Evolutionary conservation across 2,113 vertebrate species (phyloP).

Genomic region (Camelus dromedarius): DNA sequence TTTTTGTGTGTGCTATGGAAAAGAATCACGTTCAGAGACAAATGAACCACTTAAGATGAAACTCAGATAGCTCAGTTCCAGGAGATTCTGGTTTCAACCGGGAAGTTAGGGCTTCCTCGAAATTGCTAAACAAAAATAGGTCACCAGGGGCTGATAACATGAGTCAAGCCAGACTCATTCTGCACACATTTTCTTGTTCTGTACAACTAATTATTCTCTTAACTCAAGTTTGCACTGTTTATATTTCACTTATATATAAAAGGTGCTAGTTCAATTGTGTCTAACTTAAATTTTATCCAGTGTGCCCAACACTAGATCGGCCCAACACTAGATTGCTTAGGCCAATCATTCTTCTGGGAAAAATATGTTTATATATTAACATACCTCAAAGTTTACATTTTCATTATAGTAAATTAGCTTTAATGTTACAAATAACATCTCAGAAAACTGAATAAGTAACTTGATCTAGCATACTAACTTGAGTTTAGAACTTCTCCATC

Average conservation of each 20-base stretch:
- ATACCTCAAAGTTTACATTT: constrained; percentile 37
- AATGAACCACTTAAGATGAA: constrained; percentile 18
- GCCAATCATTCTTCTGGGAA: background rate
- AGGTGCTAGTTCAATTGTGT: constrained; percentile 3
- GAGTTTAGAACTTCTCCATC: constrained; percentile 47
- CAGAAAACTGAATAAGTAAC: constrained; percentile 25
- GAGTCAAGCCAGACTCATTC: background rate
- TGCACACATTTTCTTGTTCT: background rate
- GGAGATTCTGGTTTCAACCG: constrained; percentile 25
- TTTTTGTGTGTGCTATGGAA: background rate
- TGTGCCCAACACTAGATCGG: background rate
- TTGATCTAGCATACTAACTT: constrained; percentile 26
- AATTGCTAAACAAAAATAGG: background rate
- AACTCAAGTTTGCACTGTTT: background rate
- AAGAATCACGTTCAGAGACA: constrained; percentile 22
- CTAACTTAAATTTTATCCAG: constrained; percentile 2
- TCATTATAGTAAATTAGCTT: constrained; percentile 66
- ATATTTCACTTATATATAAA: background rate
- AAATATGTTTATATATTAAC: constrained; percentile 42
- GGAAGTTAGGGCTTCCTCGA: constrained; percentile 5
- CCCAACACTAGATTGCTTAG: background rate
- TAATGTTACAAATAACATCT: constrained; percentile 51
- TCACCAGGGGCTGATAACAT: background rate
- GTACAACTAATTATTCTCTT: background rate
- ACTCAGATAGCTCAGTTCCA: constrained; percentile 30